Base-by-base conservation (phyloP, 1,140 invertebrate species). In the Trichogramma pretiosum region DNA sequence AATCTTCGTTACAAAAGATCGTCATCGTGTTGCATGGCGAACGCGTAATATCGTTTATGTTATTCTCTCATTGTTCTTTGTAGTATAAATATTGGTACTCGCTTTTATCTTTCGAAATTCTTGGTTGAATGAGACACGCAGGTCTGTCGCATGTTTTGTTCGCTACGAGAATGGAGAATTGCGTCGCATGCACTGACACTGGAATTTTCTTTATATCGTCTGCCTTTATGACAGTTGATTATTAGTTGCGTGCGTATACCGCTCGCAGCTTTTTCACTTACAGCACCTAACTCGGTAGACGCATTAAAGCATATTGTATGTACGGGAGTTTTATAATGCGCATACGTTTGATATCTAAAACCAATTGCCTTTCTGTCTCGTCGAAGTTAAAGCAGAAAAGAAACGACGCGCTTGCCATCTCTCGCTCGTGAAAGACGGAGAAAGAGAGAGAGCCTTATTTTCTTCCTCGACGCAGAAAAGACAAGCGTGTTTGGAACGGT, bases 261-360 rank as follows among this genome's bases (percentile, higher is more conserved):
- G n/a, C n/a, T n/a, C 32, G 9, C 8, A 41, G 39, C 39, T 41
- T 24, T 14, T 14, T 17, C 24, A 22, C 24, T 5, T 37, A n/a
- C 32, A 16, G 32, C 16, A n/a, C 13, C 16, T 33, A 5, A n/a
- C 32, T 33, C 13, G 4, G 23, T 21, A 22, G 17, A 28, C 8
- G 24, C 21, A n/a, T n/a, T n/a, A n/a, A n/a, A n/a, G n/a, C n/a
- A n/a, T n/a, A n/a, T n/a, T n/a, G 30, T 11, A n/a, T 26, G 28
- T 28, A 36, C 10, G 14, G 3, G 23, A 30, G 36, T 34, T 34
- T 41, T 17, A 14, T n/a, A 24, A n/a, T n/a, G n/a, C n/a, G n/a
- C n/a, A n/a, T n/a, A 21, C 21, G 24, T 38, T 39, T 44, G 48
- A 50, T 44, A 50, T 50, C 41, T 21, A 50, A 44, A 50, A 38